phyloP scores from a whole-genome alignment of 2,797 vertebrate genomes.

The Oreochromis grahami region DNA sequence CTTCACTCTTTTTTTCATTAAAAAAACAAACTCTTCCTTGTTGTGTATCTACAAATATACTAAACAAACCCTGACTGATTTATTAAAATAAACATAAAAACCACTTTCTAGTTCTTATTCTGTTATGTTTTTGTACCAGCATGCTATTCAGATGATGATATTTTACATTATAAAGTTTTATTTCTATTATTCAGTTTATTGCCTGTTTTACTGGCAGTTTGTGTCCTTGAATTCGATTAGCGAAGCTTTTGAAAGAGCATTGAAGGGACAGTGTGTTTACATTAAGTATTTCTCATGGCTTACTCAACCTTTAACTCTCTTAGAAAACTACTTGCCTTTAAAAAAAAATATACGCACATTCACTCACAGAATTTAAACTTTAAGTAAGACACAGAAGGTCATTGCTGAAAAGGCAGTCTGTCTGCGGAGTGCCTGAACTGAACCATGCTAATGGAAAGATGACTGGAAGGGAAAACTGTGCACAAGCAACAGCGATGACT shows the following conservation, averaged over 20 bases:
- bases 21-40: neutral
- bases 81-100: neutral
- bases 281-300: neutral
- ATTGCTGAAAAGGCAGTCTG: neutral
- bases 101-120: neutral
- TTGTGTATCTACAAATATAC: neutral
- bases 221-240: neutral
- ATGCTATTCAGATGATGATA: neutral
- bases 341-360: neutral
- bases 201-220: neutral
- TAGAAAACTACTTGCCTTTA: neutral
- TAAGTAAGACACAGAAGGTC: neutral
- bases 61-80: neutral
- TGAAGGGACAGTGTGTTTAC: neutral
- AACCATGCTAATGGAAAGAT: neutral
- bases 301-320: neutral
- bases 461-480: neutral
- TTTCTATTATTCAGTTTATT: neutral
- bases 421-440: neutral
- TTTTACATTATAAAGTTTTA: neutral
- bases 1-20: neutral
- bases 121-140: neutral
- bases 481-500: neutral
- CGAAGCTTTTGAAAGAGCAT: neutral
- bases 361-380: neutral